Evolutionary conservation across 2,113 vertebrate species (phyloP), one percentile per base, ranked within the genome.

Genomic region (Serilophus lunatus): DNA sequence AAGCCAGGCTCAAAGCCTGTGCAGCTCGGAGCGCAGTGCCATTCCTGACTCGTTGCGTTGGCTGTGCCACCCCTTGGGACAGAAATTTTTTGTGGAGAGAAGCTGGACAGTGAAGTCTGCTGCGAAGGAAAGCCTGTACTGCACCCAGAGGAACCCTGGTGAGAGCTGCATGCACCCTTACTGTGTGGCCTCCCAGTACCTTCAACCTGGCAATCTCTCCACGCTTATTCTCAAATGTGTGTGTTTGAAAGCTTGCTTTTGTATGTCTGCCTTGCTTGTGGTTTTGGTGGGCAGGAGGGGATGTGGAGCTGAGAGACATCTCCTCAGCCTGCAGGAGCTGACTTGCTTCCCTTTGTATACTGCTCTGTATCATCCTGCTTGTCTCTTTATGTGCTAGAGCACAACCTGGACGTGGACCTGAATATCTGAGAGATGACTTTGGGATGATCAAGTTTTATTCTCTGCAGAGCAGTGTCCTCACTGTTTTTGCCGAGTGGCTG

Each of bases 31-130:
- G 76, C 96, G 92, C 40, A 99, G 98, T 33, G 95, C 98, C 2
- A 97, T 99, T 90, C 99, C 99, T 0, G 99, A 99, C 91, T 98
- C 98, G 0, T 91, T 99, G 83, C 98, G 98, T 82, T 99, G 99
- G 99, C 98, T 99, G 71, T 99, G 99, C 97, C 99, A 99, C 18
- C 99, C 99, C 1, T 66, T 99, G 95, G 99, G 99, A 75, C 98
- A 98, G 94, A 99, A 99, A 97, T 99, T 99, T 92, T 99, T 99
- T 97, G 98, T 99, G 96, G 98, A 98, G 74, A 98, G 99, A 79
- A 99, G 99, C 97, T 99, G 99, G 99, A 99, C 98, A 0, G 98
- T 99, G 96, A 99, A 98, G 93, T 98, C 98, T 0, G 98, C 98
- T 76, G 97, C 98, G 5, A 98, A 97, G 77, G 99, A 99, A 33